A percentile compares a stretch with the other conserved stretches of the same genome.
Evolutionary conservation across 2,113 vertebrate genomes (phyloP).

Genomic region (Ginglymostoma cirratum): DNA sequence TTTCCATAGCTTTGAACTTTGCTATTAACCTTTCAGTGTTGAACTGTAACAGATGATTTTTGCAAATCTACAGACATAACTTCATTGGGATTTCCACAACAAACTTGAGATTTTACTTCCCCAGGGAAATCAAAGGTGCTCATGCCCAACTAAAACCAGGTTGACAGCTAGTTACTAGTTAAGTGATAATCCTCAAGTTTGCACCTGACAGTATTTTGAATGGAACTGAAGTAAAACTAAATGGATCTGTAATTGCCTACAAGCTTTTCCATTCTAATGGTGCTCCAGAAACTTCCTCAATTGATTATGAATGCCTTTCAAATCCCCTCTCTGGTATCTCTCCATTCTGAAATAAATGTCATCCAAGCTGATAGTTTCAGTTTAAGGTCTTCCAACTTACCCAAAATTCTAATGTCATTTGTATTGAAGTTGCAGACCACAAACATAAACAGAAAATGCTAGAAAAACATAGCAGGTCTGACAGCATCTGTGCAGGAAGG

Average conservation of each 20-base stretch:
- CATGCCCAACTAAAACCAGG: not conserved
- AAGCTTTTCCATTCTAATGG: not conserved
- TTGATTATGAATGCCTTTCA: not conserved
- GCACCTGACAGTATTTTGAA: not conserved
- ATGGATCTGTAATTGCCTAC: not conserved
- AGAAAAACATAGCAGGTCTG: no score
- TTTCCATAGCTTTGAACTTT: not conserved
- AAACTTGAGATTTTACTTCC: not conserved
- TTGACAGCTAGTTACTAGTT: not conserved
- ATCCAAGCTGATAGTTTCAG: not conserved
- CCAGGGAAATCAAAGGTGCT: not conserved
- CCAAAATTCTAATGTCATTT: not conserved
- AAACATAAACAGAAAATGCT: no score
- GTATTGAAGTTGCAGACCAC: not conserved
- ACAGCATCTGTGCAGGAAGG: no score
- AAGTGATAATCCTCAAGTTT: not conserved
- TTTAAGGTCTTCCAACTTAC: not conserved
- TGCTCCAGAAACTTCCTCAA: not conserved
- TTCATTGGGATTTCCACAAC: not conserved
- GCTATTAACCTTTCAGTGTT: not conserved
- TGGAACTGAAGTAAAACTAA: not conserved
- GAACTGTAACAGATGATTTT: not conserved
- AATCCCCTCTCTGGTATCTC: not conserved
- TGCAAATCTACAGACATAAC: not conserved
- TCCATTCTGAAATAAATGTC: not conserved